Evolutionary conservation across 2,113 vertebrate genomes (phyloP), one percentile per base, ranked within the genome.

Genomic region (Pangasianodon hypophthalmus): DNA sequence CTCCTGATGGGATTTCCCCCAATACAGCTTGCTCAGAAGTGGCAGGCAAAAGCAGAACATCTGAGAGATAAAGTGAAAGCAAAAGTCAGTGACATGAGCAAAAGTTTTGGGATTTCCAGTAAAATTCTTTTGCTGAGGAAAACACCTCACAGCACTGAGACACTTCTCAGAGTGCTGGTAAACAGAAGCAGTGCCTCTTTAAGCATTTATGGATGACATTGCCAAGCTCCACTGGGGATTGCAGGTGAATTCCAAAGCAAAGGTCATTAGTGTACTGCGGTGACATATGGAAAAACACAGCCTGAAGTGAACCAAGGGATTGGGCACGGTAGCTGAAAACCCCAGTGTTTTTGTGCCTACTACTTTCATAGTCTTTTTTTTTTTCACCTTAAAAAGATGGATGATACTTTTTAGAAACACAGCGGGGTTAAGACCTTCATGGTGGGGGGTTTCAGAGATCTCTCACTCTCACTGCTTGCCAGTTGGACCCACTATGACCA

Each of bases 181-280:
- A 88, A 79, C n/a, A 71, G 9, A 44, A 50, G 37, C 71, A 18
- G 29, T 41, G 7, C 6, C 6, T 14, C 9, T 79, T 52, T 56
- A 60, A 84, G 58, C 19, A 24, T 29, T 41, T 67, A 41, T 16
- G 46, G 48, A n/a, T 77, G 24, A 1, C 10, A 19, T 46, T 14
- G 16, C 5, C 48, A 16, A 84, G 10, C 54, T 75, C 6, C 3
- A 11, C 29, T 75, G 85, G 89, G 91, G 10, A 88, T 13, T 24
- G 87, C 73, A 90, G 91, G 91, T 92, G 73, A 84, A 89, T 92
- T 92, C 91, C 89, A 89, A 29, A 18, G 3, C 84, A 41, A 77
- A 60, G 44, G 84, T 84, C 46, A 84, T 67, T 81, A 2, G 6
- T 3, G 46, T 83, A 52, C 19, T 50, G 58, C 37, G 29, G n/a